phyloP scores from a whole-genome alignment of 2,888 invertebrate species.

The Trissoscelio sp. region DNA sequence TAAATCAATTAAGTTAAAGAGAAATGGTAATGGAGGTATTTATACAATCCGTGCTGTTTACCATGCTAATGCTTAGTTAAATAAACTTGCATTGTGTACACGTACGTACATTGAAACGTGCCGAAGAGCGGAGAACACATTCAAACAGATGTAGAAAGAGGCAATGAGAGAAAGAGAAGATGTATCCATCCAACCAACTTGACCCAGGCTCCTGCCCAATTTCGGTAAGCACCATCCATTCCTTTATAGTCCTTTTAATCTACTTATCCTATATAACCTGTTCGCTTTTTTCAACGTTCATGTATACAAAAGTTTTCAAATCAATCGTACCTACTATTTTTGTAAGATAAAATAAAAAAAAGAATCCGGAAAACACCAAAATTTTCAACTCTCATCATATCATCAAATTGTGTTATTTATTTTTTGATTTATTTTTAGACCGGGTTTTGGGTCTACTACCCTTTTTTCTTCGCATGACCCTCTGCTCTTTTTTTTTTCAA shows the following conservation, averaged over 20 bases:
- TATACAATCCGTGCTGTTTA: conserved; percentile 57
- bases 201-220: conserved; percentile 83
- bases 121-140: conserved; percentile 72
- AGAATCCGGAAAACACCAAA: background rate
- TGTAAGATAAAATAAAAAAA: background rate
- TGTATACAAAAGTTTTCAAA: conserved; percentile 48
- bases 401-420: conserved; percentile 17
- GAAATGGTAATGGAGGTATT: conserved; percentile 23
- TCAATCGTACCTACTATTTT: conserved; percentile 9
- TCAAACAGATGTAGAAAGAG: conserved; percentile 71
- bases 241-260: conserved; percentile 83
- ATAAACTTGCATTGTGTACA: conserved; percentile 63
- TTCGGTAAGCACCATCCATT: conserved; percentile 83
- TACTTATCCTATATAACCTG: conserved; percentile 81
- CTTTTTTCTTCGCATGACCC: conserved; percentile 53
- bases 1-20: conserved; percentile 22
- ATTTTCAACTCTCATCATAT: too few species aligned
- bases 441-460: conserved; percentile 34
- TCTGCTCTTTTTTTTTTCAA: conserved; percentile 12
- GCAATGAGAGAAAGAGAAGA: conserved; percentile 77
- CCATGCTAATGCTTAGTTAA: conserved; percentile 58
- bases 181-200: conserved; percentile 80
- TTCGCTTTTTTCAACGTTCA: conserved; percentile 67
- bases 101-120: conserved; percentile 67
- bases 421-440: conserved; percentile 20